Percentiles rank a stretch among this genome's conserved stretches.
These are phyloP conservation scores for Triplophysa dalaica DNA, from an alignment of 2,113 vertebrate species.

Conservation along the genomic window DNA sequence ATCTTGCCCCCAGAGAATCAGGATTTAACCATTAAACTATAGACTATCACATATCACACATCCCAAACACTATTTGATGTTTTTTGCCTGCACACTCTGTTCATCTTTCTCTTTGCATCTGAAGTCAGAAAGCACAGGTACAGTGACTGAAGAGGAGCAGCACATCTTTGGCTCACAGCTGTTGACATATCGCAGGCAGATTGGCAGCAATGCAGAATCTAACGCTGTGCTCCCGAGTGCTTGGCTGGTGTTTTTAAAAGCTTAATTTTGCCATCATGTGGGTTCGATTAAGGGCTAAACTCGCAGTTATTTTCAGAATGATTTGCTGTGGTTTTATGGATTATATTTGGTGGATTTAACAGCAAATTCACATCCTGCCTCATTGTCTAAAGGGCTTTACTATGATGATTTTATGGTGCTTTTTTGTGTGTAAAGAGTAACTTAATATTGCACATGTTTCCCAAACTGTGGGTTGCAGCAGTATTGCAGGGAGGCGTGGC, in stretches of 20 bases:
- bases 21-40: neutral
- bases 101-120: neutral
- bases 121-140: neutral
- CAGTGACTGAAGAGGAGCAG: neutral
- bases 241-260: neutral
- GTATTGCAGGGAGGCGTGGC: too few relatives aligned
- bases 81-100: too few relatives aligned
- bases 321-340: too few relatives aligned
- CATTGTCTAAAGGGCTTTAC: too few relatives aligned
- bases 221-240: neutral
- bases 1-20: neutral
- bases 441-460: too few relatives aligned
- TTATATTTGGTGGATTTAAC: too few relatives aligned
- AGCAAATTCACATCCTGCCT: too few relatives aligned
- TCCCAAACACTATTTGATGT: too few relatives aligned
- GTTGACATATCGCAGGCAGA: conserved; percentile 12
- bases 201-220: neutral
- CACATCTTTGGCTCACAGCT: neutral
- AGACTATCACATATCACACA: too few relatives aligned
- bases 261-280: neutral
- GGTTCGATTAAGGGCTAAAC: neutral
- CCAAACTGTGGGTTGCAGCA: too few relatives aligned
- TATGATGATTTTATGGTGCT: too few relatives aligned
- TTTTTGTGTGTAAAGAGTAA: too few relatives aligned
- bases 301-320: neutral